phyloP scores from a whole-genome alignment of 2,113 vertebrate genomes.

The Ursus arctos region DNA sequence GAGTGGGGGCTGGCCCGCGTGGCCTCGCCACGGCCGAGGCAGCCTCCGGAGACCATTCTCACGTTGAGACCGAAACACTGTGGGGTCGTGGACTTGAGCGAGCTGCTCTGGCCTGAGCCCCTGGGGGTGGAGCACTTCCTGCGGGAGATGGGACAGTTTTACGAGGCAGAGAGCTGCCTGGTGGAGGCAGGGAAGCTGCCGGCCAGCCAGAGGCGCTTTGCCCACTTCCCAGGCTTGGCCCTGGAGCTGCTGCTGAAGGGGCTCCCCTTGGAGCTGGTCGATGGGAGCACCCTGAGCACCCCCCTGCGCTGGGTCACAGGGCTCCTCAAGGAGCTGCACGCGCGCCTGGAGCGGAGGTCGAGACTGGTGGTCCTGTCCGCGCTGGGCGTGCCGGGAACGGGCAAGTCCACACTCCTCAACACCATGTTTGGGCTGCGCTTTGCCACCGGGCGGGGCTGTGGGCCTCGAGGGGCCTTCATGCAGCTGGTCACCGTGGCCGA shows the following conservation, averaged over 20 bases:
- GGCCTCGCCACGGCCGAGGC: slow-evolving; percentile 19
- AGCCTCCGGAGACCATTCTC: not conserved
- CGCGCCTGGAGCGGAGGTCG: slow-evolving; percentile 81
- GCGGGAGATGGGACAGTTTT: slow-evolving; percentile 91
- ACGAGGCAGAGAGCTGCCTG: slow-evolving; percentile 85
- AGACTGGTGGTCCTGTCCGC: slow-evolving; percentile 88
- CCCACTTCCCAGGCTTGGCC: slow-evolving; percentile 66
- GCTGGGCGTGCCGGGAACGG: slow-evolving; percentile 91
- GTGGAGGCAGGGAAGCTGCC: slow-evolving; percentile 69
- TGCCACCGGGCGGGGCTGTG: slow-evolving; percentile 81
- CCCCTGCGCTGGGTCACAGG: slow-evolving; percentile 90
- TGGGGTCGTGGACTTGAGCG: slow-evolving; percentile 23
- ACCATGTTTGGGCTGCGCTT: slow-evolving; percentile 92
- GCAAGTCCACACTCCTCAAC: slow-evolving; percentile 91
- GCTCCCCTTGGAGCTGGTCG: slow-evolving; percentile 90
- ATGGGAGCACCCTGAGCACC: slow-evolving; percentile 89
- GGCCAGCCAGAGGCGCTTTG: not conserved
- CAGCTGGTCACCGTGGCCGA: slow-evolving; percentile 85
- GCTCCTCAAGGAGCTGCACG: slow-evolving; percentile 84
- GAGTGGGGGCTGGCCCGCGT: slow-evolving; percentile 75
- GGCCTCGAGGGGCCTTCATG: slow-evolving; percentile 88
- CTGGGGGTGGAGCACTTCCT: slow-evolving; percentile 91
- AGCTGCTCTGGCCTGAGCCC: slow-evolving; percentile 83
- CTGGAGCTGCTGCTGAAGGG: slow-evolving; percentile 88
- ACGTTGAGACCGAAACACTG: slow-evolving; percentile 40